Base-by-base conservation (phyloP, 2,113 vertebrate genomes). In the Neolamprologus modestus region DNA sequence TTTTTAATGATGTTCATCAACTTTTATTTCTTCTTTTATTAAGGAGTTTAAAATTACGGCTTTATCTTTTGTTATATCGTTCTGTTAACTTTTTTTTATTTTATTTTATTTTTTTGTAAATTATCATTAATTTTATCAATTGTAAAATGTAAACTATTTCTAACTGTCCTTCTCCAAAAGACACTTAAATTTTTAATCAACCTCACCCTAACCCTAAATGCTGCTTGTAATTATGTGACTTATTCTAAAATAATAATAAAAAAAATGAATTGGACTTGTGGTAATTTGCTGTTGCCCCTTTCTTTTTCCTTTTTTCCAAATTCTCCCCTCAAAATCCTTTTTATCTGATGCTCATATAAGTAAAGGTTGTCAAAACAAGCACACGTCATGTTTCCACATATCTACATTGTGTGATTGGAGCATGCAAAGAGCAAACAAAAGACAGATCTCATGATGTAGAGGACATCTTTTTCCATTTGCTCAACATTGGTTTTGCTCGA, bases 321-420 rank as follows among this genome's bases (percentile, higher is more conserved):
- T 87, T 92, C 50, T 40, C 79, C 86, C 85, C 87, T 76, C 19
- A 9, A 89, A 90, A 88, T 80, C n/a, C 61, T 89, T 90, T 92
- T 89, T 82, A 88, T 89, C 93, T 95, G 93, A 94, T 95, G 95
- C 93, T 95, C 94, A 93, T 93, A 91, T 21, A 76, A 90, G 92
- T 53, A 92, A 94, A 95, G 94, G 94, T 94, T 90, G 90, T 57
- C 40, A n/a, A 88, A 85, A 90, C 68, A 82, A 83, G 21, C 45
- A 86, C 87, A 85, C 33, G 1, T 85, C 73, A 83, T 3, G 3
- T n/a, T 84, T 78, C 26, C 53, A 79, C 61, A 84, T 79, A 31
- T 45, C 8, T 33, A 31, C 12, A 63, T 37, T 4, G 63, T 21
- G 63, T 33, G 9, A 42, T 63, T 76, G 31, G 6, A 87, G 54